A percentile compares a stretch with the other conserved stretches of the same genome.
These are phyloP conservation scores for Cyrtonyx montezumae DNA, from an alignment of 2,113 vertebrate genomes.

Conservation along the genomic window DNA sequence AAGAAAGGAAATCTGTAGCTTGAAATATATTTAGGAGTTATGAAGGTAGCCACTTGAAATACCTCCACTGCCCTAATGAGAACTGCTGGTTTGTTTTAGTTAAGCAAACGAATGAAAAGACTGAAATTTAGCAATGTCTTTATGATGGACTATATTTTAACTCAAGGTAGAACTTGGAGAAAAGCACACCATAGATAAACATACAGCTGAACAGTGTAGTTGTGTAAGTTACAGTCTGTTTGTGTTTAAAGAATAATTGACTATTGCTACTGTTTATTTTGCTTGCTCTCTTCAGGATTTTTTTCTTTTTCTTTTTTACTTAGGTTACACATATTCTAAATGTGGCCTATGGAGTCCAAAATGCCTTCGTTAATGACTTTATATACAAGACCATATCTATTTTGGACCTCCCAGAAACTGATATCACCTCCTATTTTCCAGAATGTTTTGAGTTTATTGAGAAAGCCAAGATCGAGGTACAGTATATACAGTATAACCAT, in stretches of 20 bases:
- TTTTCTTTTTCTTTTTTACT: background rate
- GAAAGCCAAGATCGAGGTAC: constrained; percentile 85
- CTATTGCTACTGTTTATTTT: background rate
- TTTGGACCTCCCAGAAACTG: constrained; percentile 91
- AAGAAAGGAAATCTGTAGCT: background rate
- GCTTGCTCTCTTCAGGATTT: background rate
- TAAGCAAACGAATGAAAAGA: background rate
- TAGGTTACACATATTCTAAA: constrained; percentile 96
- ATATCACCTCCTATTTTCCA: constrained; percentile 86
- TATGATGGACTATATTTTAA: background rate
- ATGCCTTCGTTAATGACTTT: constrained; percentile 85
- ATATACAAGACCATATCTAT: constrained; percentile 84
- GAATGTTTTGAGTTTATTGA: constrained; percentile 95
- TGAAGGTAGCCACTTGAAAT: background rate
- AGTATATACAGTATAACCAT: constrained; percentile 8
- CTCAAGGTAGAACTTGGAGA: background rate
- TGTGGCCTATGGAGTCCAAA: constrained; percentile 93
- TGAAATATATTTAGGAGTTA: background rate
- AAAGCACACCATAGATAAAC: background rate
- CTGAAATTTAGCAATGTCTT: background rate
- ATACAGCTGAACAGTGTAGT: background rate
- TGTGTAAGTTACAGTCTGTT: background rate
- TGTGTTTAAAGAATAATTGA: background rate
- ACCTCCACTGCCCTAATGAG: background rate
- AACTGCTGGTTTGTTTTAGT: background rate